Conservation (phyloP, 1,140 invertebrate species). For the Lineus longissimus region DNA sequence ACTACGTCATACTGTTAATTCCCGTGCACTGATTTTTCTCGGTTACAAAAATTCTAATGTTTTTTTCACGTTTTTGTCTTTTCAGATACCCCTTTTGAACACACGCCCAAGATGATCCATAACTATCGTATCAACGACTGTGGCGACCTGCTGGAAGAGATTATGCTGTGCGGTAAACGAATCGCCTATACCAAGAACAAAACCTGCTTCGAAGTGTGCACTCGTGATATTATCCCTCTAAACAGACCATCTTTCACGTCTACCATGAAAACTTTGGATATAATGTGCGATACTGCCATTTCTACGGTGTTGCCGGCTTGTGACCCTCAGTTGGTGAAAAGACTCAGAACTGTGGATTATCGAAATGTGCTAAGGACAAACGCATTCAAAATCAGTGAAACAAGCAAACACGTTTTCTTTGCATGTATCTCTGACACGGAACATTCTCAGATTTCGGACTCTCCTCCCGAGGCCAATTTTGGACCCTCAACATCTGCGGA, state of each 20-base stretch:
- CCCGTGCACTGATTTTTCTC: no score
- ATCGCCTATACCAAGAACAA: slow-evolving; percentile 6
- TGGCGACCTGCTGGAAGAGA: not conserved
- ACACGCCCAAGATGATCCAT: not conserved
- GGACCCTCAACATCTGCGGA: not conserved
- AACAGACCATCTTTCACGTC: not conserved
- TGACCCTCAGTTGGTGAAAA: no score
- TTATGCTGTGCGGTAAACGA: not conserved
- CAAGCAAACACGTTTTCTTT: not conserved
- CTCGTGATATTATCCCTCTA: not conserved
- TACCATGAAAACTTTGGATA: slow-evolving; percentile 1
- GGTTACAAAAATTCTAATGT: not conserved
- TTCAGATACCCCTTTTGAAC: not conserved
- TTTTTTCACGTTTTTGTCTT: not conserved
- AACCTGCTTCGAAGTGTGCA: not conserved
- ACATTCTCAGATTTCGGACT: no score
- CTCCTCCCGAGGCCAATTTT: no score
- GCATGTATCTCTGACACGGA: slow-evolving; percentile 3
- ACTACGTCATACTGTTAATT: no score
- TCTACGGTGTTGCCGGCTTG: not conserved
- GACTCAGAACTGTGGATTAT: slow-evolving; percentile 6
- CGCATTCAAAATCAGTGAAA: not conserved
- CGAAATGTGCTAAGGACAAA: not conserved
- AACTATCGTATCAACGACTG: not conserved
- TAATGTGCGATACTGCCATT: not conserved